phyloP scores from a whole-genome alignment of 2,888 invertebrate genomes.

The Panorpa germanica region DNA sequence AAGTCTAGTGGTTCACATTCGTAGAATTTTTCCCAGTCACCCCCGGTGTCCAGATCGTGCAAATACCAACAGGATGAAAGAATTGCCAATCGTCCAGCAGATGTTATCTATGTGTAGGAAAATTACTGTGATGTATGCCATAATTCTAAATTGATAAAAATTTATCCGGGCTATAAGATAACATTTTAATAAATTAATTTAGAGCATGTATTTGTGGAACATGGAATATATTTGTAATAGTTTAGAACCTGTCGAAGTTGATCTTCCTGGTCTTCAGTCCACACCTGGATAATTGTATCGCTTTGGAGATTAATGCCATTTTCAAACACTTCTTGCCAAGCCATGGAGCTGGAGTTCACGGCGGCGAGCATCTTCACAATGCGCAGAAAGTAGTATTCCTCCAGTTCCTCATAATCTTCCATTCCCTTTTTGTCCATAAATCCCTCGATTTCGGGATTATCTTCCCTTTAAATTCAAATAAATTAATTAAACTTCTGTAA shows the following conservation, averaged over 20 bases:
- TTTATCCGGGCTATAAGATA: too few species aligned
- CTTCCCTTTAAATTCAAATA: too few species aligned
- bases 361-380: conserved; percentile 30
- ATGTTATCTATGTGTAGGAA: conserved; percentile 29
- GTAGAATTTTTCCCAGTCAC: not conserved
- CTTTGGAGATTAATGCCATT: conserved; percentile 34
- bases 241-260: conserved; percentile 13
- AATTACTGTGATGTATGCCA: too few species aligned
- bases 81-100: conserved; percentile 7
- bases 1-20: conserved; percentile 12
- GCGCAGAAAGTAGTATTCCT: conserved; percentile 46
- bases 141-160: too few species aligned
- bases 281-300: conserved; percentile 64
- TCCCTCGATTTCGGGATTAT: conserved; percentile 38
- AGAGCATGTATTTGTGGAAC: too few species aligned
- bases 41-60: conserved; percentile 21
- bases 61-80: conserved; percentile 5
- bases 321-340: conserved; percentile 88
- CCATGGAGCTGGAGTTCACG: conserved; percentile 33
- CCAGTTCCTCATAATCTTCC: conserved; percentile 32
- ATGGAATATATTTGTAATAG: too few species aligned
- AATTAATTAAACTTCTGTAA: too few species aligned
- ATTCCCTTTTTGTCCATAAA: conserved; percentile 40
- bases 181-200: too few species aligned
- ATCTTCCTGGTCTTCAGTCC: conserved; percentile 31